Base-by-base conservation (phyloP, 2,888 invertebrate genomes). In the Gastrophysa polygoni region DNA sequence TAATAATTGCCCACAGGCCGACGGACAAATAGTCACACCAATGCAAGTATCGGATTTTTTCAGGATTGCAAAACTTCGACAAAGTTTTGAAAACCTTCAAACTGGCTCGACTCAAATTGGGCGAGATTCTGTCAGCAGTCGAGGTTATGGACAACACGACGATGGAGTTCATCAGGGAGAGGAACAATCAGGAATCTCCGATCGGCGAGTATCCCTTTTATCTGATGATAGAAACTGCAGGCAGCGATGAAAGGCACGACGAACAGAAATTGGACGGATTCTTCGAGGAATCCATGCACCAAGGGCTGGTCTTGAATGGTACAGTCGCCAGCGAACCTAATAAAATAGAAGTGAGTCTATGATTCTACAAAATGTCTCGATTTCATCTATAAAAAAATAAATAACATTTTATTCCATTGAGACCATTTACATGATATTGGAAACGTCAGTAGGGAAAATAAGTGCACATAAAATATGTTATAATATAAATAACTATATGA, bases 111-210 rank as follows among this genome's bases (percentile, higher is more conserved):
- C 80, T 80, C 0, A 86, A 88, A 20, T 82, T 97, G 17, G 92
- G 91, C 0, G 98, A 98, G 83, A 93, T 96, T 68, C 81, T 99
- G 48, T 97, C 97, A 3, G 95, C 98, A 0, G 96, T 95, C 81
- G 98, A 99, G 84, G 89, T 98, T 83, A 91, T 98, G 69, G 98
- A 98, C 81, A 83, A 83, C 11, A 81, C 82, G 21, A 87, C 93
- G 0, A 85, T 98, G 76, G 84, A 85, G 16, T 83, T 87, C 56
- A 87, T 89, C 0, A 83, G 85, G 4, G 79, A 85, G 34, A 86
- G 89, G 73, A 85, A 88, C 38, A 84, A 85, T 2, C 71, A 89
- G 38, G 81, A 80, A 57, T 85, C 87, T 38, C 89, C 89, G 7
- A 86, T 90, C 66, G 82, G 85, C 3, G 86, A 88, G 7, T 89